These are phyloP conservation scores for Anastrepha ludens DNA, from an alignment of 1,140 invertebrate species.

Conservation along the genomic window DNA sequence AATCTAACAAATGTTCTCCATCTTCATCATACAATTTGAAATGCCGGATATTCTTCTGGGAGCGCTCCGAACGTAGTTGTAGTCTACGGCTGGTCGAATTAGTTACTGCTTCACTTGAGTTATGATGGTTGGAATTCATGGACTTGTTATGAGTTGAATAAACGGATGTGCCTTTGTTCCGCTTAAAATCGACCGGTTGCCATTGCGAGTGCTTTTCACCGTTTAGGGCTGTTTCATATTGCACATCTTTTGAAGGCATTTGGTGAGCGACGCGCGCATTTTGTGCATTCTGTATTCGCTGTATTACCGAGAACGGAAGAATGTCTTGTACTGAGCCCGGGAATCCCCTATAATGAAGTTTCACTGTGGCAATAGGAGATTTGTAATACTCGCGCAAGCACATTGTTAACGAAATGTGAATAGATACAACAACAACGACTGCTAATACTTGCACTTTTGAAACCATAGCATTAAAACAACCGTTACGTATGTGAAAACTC, in stretches of 20 bases:
- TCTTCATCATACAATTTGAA: constrained; percentile 34
- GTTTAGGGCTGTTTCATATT: neutral
- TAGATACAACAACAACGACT: neutral
- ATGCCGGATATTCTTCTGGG: neutral
- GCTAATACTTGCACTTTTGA: neutral
- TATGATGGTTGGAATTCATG: neutral
- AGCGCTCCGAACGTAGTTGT: neutral
- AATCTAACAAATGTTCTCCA: constrained; percentile 28
- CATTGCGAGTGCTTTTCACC: neutral
- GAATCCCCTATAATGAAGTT: neutral
- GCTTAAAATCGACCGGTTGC: neutral
- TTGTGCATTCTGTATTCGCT: neutral
- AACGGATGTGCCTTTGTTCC: neutral
- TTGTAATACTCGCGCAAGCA: neutral
- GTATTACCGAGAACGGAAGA: neutral
- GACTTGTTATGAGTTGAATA: neutral
- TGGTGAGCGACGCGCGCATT: neutral
- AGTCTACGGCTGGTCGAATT: neutral
- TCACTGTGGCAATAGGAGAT: neutral
- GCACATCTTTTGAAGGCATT: neutral
- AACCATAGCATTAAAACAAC: neutral
- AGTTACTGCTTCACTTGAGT: neutral
- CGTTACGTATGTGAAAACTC: too few species aligned
- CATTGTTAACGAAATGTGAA: neutral
- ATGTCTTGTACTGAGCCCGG: neutral